These are phyloP conservation scores for Drosophila lowei DNA, from an alignment of 1,140 invertebrate species.

Conservation along the genomic window DNA sequence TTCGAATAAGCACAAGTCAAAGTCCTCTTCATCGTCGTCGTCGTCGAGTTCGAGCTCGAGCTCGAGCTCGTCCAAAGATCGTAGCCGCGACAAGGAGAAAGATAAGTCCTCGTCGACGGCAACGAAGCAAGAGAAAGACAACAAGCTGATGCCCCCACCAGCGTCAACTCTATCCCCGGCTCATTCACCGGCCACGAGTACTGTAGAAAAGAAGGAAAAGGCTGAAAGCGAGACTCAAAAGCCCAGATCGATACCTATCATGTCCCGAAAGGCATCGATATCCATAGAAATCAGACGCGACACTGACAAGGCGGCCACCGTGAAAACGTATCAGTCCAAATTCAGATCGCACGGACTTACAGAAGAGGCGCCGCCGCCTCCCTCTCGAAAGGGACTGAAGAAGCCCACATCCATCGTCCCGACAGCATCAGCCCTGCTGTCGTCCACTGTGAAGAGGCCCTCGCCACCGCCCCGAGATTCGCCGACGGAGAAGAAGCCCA, in stretches of 20 bases:
- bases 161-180: slow-evolving; percentile 14
- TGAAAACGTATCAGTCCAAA: slow-evolving; percentile 94
- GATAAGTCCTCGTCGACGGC: slow-evolving; percentile 77
- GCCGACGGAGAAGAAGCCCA: slow-evolving; percentile 90
- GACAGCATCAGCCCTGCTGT: neutral
- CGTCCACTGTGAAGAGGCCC: slow-evolving; percentile 84
- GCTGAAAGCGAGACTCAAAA: slow-evolving; percentile 61
- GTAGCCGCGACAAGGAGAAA: slow-evolving; percentile 39
- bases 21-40: slow-evolving; percentile 67
- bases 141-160: slow-evolving; percentile 86
- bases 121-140: slow-evolving; percentile 84
- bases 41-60: slow-evolving; percentile 56
- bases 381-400: slow-evolving; percentile 86
- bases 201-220: slow-evolving; percentile 84
- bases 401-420: slow-evolving; percentile 85
- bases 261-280: slow-evolving; percentile 89
- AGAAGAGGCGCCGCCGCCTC: slow-evolving; percentile 91
- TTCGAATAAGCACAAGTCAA: slow-evolving; percentile 77
- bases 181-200: neutral
- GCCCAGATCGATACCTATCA: slow-evolving; percentile 72
- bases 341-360: slow-evolving; percentile 93
- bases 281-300: slow-evolving; percentile 91
- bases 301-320: slow-evolving; percentile 90
- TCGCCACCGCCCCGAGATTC: slow-evolving; percentile 87
- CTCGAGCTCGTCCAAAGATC: slow-evolving; percentile 76